These are phyloP conservation scores for Harmothoe impar DNA, from an alignment of 2,888 invertebrate genomes.

Conservation along the genomic window DNA sequence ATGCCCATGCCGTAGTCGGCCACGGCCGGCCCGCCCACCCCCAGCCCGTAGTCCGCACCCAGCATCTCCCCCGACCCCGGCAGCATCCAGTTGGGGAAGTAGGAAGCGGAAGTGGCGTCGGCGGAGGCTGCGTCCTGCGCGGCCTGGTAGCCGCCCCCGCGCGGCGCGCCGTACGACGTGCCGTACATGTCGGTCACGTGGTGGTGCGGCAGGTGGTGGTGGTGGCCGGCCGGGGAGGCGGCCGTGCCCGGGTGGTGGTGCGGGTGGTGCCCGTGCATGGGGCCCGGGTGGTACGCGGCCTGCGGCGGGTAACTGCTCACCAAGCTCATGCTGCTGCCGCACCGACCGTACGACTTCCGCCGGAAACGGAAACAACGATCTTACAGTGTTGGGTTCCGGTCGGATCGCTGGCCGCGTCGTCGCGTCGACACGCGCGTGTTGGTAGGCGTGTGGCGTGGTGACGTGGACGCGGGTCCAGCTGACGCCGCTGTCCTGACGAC, in stretches of 20 bases:
- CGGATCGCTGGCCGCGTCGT: neutral
- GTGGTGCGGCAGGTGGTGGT: conserved; percentile 31
- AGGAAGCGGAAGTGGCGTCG: neutral
- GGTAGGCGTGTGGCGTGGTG: neutral
- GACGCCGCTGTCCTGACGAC: neutral
- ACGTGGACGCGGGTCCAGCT: neutral
- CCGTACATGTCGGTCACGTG: conserved; percentile 54
- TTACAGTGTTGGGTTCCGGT: neutral
- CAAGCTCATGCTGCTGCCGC: conserved; percentile 56
- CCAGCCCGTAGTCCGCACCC: conserved; percentile 28
- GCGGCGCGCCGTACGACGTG: neutral
- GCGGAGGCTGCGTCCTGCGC: neutral
- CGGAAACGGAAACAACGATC: neutral
- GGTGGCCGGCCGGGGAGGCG: neutral
- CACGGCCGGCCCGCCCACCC: neutral
- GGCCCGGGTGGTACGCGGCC: conserved; percentile 21
- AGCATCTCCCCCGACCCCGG: neutral
- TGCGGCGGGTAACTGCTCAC: conserved; percentile 64
- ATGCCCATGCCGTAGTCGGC: neutral
- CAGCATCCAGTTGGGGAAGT: conserved; percentile 60
- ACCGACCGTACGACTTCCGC: neutral
- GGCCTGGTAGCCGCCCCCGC: too few relatives aligned
- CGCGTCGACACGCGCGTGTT: neutral
- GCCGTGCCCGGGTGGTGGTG: neutral
- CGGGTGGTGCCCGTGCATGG: neutral